phyloP scores from a whole-genome alignment of 2,888 invertebrate genomes.

The Copidosoma aretas region DNA sequence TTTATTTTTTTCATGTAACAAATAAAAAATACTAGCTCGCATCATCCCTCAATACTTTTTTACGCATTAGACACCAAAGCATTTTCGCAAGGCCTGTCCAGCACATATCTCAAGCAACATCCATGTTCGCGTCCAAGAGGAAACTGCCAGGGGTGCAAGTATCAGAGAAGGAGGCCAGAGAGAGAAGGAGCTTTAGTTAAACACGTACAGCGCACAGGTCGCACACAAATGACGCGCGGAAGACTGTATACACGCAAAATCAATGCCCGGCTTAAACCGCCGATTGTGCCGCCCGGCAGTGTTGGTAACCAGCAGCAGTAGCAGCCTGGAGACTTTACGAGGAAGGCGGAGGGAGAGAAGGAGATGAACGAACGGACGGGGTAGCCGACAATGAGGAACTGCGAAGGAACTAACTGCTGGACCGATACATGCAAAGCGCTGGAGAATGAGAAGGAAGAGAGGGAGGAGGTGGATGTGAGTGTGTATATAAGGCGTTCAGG shows the following conservation, averaged over 20 bases:
- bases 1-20: too few species aligned
- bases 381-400: constrained; percentile 32
- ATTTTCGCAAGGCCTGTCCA: too few species aligned
- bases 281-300: constrained; percentile 49
- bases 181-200: background rate
- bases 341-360: constrained; percentile 38
- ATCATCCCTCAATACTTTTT: too few species aligned
- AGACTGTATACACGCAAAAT: constrained; percentile 55
- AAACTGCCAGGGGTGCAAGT: background rate
- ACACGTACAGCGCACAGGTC: background rate
- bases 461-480: background rate
- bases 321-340: constrained; percentile 32
- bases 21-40: too few species aligned
- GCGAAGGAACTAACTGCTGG: constrained; percentile 9
- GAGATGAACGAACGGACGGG: constrained; percentile 21
- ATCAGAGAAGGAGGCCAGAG: background rate
- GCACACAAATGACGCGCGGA: constrained; percentile 52
- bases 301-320: constrained; percentile 40
- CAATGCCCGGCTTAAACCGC: constrained; percentile 55
- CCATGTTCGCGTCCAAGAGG: background rate
- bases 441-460: constrained; percentile 10
- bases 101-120: constrained; percentile 3
- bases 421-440: background rate
- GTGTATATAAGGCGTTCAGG: background rate
- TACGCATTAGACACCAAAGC: too few species aligned